Conservation (phyloP, 2,797 vertebrate genomes). For the Phaenicophaeus curvirostris region DNA sequence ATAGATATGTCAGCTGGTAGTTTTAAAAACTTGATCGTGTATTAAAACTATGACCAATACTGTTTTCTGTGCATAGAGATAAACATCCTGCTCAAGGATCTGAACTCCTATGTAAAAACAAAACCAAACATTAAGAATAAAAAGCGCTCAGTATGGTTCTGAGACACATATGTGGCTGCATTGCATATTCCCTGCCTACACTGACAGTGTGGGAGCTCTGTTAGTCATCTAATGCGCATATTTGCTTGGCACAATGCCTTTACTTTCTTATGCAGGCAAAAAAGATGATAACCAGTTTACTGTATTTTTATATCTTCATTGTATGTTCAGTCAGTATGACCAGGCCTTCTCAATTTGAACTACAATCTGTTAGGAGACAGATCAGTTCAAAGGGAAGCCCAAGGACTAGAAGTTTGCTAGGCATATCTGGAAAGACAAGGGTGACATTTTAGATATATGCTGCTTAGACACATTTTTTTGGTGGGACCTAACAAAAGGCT, state of each 20-base stretch:
- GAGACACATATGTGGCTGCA: slow-evolving; percentile 62
- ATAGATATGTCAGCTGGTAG: not conserved
- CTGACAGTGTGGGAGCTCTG: slow-evolving; percentile 72
- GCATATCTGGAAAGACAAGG: not conserved
- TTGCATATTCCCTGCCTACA: slow-evolving; percentile 74
- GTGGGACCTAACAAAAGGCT: not conserved
- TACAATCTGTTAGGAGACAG: not conserved
- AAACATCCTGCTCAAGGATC: slow-evolving; percentile 60
- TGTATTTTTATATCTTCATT: slow-evolving; percentile 26
- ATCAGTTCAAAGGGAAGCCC: not conserved
- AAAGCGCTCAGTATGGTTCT: slow-evolving; percentile 57
- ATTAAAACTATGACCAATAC: slow-evolving; percentile 57
- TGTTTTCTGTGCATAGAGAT: slow-evolving; percentile 58
- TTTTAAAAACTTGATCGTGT: not conserved
- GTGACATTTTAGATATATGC: not conserved
- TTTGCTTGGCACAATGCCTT: slow-evolving; percentile 70
- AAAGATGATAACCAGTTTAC: slow-evolving; percentile 35
- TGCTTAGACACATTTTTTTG: not conserved
- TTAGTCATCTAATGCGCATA: slow-evolving; percentile 77
- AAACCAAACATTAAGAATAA: slow-evolving; percentile 64
- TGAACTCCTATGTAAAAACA: slow-evolving; percentile 57
- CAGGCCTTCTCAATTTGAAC: not conserved
- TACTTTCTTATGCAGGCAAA: slow-evolving; percentile 37
- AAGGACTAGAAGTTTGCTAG: not conserved
- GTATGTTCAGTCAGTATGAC: not conserved